phyloP scores from a whole-genome alignment of 2,888 invertebrate genomes.

The Drosophila cognata region DNA sequence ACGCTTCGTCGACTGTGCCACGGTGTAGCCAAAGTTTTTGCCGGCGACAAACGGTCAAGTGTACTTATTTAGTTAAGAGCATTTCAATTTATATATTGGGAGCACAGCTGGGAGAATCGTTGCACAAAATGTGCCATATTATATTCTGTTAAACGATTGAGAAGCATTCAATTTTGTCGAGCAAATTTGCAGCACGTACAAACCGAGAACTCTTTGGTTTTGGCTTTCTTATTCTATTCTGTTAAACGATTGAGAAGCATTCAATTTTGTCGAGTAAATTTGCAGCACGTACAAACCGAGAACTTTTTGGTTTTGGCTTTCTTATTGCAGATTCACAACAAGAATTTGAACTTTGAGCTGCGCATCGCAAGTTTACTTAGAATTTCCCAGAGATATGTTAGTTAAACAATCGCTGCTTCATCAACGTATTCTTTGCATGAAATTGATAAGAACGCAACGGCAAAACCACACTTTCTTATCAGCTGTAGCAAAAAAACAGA shows the following conservation, averaged over 20 bases:
- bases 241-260: background rate
- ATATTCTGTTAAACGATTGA: background rate
- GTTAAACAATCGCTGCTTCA: background rate
- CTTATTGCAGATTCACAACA: slow-evolving; percentile 18
- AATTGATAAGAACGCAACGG: slow-evolving; percentile 18
- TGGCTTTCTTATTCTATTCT: background rate
- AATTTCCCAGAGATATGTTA: slow-evolving; percentile 19
- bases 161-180: background rate
- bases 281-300: slow-evolving; percentile 8
- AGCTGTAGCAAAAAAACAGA: background rate
- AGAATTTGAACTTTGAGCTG: slow-evolving; percentile 9
- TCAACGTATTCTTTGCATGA: background rate
- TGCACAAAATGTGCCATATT: background rate
- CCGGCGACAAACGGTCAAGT: slow-evolving; percentile 30
- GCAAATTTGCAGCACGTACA: slow-evolving; percentile 10
- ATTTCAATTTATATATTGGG: slow-evolving; percentile 12
- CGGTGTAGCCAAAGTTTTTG: slow-evolving; percentile 37
- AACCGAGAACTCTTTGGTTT: background rate
- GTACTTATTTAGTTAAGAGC: slow-evolving; percentile 17
- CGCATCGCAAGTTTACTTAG: slow-evolving; percentile 23
- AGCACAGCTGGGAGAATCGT: background rate
- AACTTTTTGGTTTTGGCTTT: background rate
- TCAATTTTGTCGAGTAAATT: background rate
- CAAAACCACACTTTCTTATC: slow-evolving; percentile 12
- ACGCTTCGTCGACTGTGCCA: slow-evolving; percentile 65